Evolutionary conservation across 2,888 invertebrate genomes (phyloP).

Genomic region (Unio pictorum): DNA sequence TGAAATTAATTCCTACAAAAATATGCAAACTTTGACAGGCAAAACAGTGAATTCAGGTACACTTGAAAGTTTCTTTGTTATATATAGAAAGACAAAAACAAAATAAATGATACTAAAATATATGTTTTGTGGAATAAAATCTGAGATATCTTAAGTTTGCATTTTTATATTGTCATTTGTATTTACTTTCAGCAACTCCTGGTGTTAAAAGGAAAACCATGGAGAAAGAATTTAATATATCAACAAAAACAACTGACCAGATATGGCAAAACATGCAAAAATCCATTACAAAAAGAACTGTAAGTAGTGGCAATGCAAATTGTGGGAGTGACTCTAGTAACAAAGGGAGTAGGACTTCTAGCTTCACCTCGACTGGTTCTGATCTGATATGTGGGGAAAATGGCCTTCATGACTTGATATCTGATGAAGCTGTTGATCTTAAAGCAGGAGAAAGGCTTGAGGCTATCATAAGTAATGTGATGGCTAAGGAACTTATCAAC

Average conservation of each 20-base stretch:
- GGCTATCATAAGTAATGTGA: conserved; percentile 70
- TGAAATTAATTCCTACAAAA: too few relatives aligned
- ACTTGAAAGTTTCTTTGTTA: too few relatives aligned
- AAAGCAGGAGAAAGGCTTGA: conserved; percentile 70
- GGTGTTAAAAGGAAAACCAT: conserved; percentile 26
- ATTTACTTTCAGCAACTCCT: too few relatives aligned
- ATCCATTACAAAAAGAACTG: conserved; percentile 44
- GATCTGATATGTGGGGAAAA: conserved; percentile 37
- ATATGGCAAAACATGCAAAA: conserved; percentile 60
- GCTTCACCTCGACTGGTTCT: conserved; percentile 28
- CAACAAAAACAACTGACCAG: conserved; percentile 43
- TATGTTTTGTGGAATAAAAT: too few relatives aligned
- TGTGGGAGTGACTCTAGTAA: conserved; percentile 23
- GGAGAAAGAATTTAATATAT: conserved; percentile 45
- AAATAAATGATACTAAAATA: too few relatives aligned
- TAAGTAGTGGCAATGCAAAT: conserved; percentile 35
- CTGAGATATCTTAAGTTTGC: too few relatives aligned
- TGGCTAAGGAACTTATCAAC: conserved; percentile 67
- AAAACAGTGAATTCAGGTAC: too few relatives aligned
- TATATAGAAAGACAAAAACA: too few relatives aligned
- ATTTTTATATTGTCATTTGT: too few relatives aligned
- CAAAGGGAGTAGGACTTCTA: conserved; percentile 27
- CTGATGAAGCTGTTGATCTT: conserved; percentile 53
- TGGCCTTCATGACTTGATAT: conserved; percentile 40
- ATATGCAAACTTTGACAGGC: too few relatives aligned